phyloP scores from a whole-genome alignment of 2,888 invertebrate genomes.

The Muschampia plurimacula region DNA sequence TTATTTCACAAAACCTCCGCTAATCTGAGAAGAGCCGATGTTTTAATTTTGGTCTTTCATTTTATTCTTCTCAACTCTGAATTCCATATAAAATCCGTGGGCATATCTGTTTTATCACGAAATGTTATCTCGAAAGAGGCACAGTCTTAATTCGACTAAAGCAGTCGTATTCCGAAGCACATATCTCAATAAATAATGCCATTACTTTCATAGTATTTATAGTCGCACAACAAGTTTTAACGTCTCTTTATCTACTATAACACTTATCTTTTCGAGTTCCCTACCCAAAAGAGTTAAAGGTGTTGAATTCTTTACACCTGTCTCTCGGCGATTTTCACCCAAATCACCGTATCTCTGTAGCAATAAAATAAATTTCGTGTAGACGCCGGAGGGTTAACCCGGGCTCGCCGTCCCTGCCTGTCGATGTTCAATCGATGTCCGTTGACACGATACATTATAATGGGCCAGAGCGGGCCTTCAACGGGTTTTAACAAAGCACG shows the following conservation, averaged over 20 bases:
- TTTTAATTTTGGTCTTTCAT: slow-evolving; percentile 80
- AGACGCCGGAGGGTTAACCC: slow-evolving; percentile 81
- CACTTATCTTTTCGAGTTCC: slow-evolving; percentile 72
- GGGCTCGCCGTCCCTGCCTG: slow-evolving; percentile 62
- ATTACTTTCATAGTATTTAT: slow-evolving; percentile 76
- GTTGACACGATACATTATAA: slow-evolving; percentile 85
- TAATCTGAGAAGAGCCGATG: slow-evolving; percentile 79
- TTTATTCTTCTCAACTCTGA: slow-evolving; percentile 64
- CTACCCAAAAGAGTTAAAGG: slow-evolving; percentile 75
- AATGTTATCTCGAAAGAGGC: slow-evolving; percentile 61
- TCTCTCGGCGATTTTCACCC: slow-evolving; percentile 81
- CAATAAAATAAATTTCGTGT: slow-evolving; percentile 85
- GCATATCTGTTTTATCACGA: slow-evolving; percentile 68
- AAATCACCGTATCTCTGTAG: slow-evolving; percentile 82
- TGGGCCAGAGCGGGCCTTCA: slow-evolving; percentile 76
- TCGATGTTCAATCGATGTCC: slow-evolving; percentile 84
- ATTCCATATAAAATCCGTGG: slow-evolving; percentile 70
- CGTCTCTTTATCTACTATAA: slow-evolving; percentile 76
- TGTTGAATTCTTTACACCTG: slow-evolving; percentile 85
- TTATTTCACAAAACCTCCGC: slow-evolving; percentile 83
- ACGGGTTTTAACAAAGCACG: slow-evolving; percentile 83
- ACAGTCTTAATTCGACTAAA: slow-evolving; percentile 63
- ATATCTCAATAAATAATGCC: slow-evolving; percentile 60
- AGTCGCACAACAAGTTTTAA: slow-evolving; percentile 67
- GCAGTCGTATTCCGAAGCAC: slow-evolving; percentile 66